phyloP scores from a whole-genome alignment of 1,140 invertebrate genomes.

The Campoletis sonorensis region DNA sequence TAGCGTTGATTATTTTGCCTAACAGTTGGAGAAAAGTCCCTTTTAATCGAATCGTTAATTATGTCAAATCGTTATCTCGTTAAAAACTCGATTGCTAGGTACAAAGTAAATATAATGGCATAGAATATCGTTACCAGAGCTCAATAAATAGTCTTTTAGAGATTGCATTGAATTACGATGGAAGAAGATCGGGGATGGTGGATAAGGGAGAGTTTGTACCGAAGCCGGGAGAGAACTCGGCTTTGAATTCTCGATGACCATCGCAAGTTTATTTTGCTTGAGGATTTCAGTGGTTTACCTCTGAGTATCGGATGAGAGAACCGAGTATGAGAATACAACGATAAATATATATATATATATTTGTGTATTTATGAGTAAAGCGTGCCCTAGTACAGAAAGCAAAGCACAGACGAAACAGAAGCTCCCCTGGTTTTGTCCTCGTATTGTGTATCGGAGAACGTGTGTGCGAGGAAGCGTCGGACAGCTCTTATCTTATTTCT shows the following conservation, averaged over 20 bases:
- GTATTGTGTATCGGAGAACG: not conserved
- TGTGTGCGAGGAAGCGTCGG: slow-evolving; percentile 27
- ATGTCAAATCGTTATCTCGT: not conserved
- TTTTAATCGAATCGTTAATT: not conserved
- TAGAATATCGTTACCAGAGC: not conserved
- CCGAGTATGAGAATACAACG: slow-evolving; percentile 42
- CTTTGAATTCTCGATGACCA: slow-evolving; percentile 21
- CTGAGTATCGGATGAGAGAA: slow-evolving; percentile 42
- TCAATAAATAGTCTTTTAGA: not conserved
- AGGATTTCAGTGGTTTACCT: slow-evolving; percentile 24
- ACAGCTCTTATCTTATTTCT: slow-evolving; percentile 68
- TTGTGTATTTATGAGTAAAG: slow-evolving; percentile 10
- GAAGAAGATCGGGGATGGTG: not conserved
- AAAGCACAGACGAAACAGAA: slow-evolving; percentile 49
- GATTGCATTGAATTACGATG: slow-evolving; percentile 10
- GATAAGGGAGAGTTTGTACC: slow-evolving; percentile 62
- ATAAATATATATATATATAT: not conserved
- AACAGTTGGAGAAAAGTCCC: not conserved
- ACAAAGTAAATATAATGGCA: not conserved
- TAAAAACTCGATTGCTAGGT: too few relatives aligned
- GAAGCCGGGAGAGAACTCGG: slow-evolving; percentile 44
- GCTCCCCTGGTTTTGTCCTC: slow-evolving; percentile 7
- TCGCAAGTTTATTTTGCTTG: not conserved
- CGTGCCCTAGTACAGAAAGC: slow-evolving; percentile 40
- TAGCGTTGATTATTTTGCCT: not conserved